These are phyloP conservation scores for Brotula barbata DNA, from an alignment of 2,797 vertebrate species.

Conservation along the genomic window DNA sequence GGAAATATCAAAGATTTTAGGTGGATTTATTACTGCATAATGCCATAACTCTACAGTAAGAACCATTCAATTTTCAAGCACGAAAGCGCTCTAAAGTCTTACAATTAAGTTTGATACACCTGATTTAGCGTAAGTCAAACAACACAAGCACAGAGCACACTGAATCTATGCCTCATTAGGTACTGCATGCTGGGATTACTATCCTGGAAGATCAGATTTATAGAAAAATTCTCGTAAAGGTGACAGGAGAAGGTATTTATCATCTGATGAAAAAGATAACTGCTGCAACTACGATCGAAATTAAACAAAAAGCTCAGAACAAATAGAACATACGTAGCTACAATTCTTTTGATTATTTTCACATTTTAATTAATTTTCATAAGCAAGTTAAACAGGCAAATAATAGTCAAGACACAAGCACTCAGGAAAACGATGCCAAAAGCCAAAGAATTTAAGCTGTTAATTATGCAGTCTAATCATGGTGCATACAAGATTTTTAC, in stretches of 20 bases:
- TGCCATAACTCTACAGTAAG: conserved; percentile 59
- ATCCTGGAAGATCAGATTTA: conserved; percentile 74
- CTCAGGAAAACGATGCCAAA: conserved; percentile 57
- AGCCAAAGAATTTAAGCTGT: conserved; percentile 60
- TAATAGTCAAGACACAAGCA: conserved; percentile 63
- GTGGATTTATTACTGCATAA: conserved; percentile 72
- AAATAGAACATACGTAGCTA: conserved; percentile 65
- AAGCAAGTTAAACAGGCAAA: conserved; percentile 55
- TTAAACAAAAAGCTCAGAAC: conserved; percentile 29
- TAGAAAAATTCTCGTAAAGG: conserved; percentile 65
- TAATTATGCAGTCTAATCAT: conserved; percentile 46
- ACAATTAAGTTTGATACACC: conserved; percentile 50
- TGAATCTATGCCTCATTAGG: conserved; percentile 34
- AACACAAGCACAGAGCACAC: conserved; percentile 43
- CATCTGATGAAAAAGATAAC: conserved; percentile 40
- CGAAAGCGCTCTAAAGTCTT: conserved; percentile 44
- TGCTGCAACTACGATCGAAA: conserved; percentile 34
- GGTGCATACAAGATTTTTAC: conserved; percentile 60
- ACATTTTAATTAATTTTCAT: conserved; percentile 52
- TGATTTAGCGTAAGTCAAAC: conserved; percentile 51
- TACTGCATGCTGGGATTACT: conserved; percentile 68
- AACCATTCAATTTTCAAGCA: conserved; percentile 56
- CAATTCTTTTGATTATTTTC: conserved; percentile 38
- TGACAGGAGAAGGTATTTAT: conserved; percentile 43
- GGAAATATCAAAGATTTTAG: conserved; percentile 11